Evolutionary conservation across 2,888 invertebrate species (phyloP), one percentile per base, ranked within the genome.

Genomic region (Crematogaster levior): DNA sequence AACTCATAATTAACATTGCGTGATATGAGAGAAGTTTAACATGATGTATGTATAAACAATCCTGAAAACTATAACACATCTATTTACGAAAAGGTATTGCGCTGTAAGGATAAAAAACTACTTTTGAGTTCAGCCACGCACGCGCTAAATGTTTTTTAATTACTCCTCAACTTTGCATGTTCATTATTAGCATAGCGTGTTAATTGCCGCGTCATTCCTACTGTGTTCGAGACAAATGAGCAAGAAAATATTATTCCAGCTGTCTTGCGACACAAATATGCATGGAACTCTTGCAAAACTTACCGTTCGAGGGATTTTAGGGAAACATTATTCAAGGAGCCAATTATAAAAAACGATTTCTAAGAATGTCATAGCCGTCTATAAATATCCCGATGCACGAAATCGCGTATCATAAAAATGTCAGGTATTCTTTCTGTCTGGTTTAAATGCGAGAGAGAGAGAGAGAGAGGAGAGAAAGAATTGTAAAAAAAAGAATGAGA

Each of bases 241-340:
- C 46, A 63, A 74, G 34, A 74, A 73, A 74, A 34, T 74, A 37
- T 40, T 53, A 61, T 63, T 74, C 48, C 24, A 3, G 21, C 24
- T 63, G 48, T 61, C 46, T 34, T 18, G 18, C 24, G 73, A 48
- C 74, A 74, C 74, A 24, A 74, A 74, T 74, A 74, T 61, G 24
- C 74, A 61, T 61, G 34, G 61, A 24, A 46, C 60, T 61, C 24
- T 63, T 3, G 48, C 61, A 18, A 74, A 61, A 74, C 46, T 46
- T 34, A 46, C 12, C 12, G 30, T 61, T 18, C 21, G 2, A 34
- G 18, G 10, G 21, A 51, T 21, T 46, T 58, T 46, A 5, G 46
- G 24, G 21, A 74, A 74, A 30, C 1, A 9, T 74, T 53, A 10
- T 53, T 53, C 34, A 24, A 18, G 4, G 61, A 74, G 18, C 18